Conservation (phyloP, 2,888 invertebrate genomes). For the Cancer borealis region DNA sequence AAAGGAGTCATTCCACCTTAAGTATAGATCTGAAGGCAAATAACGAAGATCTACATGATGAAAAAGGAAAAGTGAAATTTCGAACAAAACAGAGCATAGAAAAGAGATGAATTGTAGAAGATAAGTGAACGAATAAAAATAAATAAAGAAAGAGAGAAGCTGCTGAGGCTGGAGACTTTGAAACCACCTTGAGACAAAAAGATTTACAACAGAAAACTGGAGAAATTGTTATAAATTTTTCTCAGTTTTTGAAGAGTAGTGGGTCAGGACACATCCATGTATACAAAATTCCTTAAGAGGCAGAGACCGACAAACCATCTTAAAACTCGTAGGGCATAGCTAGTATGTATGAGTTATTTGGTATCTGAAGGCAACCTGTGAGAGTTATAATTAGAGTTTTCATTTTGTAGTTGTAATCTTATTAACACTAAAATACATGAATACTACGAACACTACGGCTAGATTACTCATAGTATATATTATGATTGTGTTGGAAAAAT, state of each 20-base stretch:
- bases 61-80: neutral
- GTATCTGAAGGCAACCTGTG: too few species aligned
- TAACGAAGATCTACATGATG: neutral
- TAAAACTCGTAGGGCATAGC: too few species aligned
- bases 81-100: neutral
- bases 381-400: too few species aligned
- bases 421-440: too few species aligned
- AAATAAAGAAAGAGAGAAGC: neutral
- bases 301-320: neutral
- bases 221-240: neutral
- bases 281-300: neutral
- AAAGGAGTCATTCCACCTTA: neutral
- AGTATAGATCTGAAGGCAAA: neutral
- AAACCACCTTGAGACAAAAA: neutral
- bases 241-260: neutral
- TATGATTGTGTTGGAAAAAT: too few species aligned
- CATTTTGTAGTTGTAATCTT: too few species aligned
- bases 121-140: neutral
- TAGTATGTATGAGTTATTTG: too few species aligned
- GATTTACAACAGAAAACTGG: neutral
- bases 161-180: neutral
- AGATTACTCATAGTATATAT: too few species aligned
- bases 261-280: neutral
- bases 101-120: neutral
- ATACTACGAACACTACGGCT: too few species aligned